phyloP scores from a whole-genome alignment of 2,888 invertebrate genomes.

The Lasioglossum lativentre region DNA sequence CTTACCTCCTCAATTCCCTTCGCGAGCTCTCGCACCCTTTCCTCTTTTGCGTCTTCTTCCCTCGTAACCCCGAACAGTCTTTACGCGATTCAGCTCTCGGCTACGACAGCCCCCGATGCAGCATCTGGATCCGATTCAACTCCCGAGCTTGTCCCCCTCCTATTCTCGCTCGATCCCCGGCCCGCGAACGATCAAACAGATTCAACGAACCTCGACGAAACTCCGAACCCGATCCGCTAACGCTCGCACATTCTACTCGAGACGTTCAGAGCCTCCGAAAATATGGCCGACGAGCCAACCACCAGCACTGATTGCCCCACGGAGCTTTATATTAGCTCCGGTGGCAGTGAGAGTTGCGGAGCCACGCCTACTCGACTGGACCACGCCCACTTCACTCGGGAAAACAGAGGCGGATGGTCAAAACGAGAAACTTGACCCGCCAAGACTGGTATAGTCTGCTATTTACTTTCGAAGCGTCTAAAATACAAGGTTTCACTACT shows the following conservation, averaged over 20 bases:
- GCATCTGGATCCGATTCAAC: slow-evolving; percentile 33
- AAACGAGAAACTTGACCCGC: background rate
- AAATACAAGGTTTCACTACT: background rate
- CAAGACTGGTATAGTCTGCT: background rate
- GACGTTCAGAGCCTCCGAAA: background rate
- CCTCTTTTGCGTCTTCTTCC: background rate
- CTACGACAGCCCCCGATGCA: slow-evolving; percentile 8
- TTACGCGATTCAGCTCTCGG: slow-evolving; percentile 18
- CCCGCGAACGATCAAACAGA: background rate
- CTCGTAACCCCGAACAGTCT: slow-evolving; percentile 6
- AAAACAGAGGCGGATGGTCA: background rate
- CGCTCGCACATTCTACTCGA: background rate
- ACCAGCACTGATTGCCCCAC: background rate
- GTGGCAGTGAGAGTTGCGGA: background rate
- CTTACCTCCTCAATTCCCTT: background rate
- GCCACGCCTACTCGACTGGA: background rate
- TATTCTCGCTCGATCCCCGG: background rate
- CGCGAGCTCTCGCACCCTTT: background rate
- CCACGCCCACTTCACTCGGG: background rate
- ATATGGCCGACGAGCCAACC: background rate
- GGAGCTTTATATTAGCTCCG: background rate
- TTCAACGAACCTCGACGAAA: background rate
- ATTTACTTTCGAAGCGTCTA: background rate
- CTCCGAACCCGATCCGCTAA: background rate
- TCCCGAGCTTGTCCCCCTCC: background rate